Evolutionary conservation across 2,113 vertebrate species (phyloP).

Genomic region (Salvelinus namaycush): DNA sequence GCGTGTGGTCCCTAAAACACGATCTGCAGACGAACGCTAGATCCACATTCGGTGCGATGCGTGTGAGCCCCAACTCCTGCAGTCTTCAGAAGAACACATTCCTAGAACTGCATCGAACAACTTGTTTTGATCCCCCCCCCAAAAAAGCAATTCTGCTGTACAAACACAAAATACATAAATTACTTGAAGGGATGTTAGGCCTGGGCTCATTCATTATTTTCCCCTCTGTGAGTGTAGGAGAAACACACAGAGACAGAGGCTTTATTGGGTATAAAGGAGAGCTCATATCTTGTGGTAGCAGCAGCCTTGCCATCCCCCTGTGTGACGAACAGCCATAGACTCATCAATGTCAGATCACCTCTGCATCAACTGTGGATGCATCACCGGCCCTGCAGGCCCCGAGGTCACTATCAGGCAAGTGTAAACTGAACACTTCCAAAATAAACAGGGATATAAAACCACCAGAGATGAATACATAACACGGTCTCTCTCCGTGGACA

Average conservation of each 20-base stretch:
- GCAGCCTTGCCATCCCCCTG: slow-evolving; percentile 28
- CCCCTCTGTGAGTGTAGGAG: background rate
- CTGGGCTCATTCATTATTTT: background rate
- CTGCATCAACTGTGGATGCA: background rate
- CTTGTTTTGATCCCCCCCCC: background rate
- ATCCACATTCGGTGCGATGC: too few species aligned
- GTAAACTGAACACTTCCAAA: slow-evolving; percentile 6
- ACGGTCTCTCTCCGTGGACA: background rate
- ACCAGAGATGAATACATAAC: slow-evolving; percentile 30
- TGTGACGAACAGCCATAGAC: slow-evolving; percentile 4
- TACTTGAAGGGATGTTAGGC: background rate
- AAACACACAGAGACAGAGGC: background rate
- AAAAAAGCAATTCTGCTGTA: background rate
- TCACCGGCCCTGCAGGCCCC: slow-evolving; percentile 7
- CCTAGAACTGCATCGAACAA: background rate
- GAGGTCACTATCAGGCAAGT: slow-evolving; percentile 3
- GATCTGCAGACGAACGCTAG: too few species aligned
- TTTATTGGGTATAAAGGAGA: background rate
- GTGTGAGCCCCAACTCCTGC: too few species aligned
- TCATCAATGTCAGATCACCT: slow-evolving; percentile 21
- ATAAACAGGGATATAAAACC: background rate
- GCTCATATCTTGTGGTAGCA: slow-evolving; percentile 45
- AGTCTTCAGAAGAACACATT: too few species aligned
- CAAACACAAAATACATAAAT: background rate
- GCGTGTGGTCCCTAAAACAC: too few species aligned